Evolutionary conservation across 2,797 vertebrate genomes (phyloP).

Genomic region (Prunella strophiata): DNA sequence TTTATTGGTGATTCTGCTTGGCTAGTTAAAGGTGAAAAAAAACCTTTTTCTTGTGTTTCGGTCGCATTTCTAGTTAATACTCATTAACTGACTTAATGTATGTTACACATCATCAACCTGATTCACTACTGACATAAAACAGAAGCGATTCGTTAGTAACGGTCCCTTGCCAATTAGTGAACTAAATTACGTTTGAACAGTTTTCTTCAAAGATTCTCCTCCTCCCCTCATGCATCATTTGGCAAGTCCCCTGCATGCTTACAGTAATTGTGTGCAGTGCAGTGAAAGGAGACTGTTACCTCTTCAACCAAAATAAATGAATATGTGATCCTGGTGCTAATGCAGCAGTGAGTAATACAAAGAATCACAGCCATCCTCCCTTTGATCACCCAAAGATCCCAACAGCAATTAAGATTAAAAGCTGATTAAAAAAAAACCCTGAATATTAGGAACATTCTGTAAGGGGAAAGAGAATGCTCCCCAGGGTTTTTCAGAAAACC

Average conservation of each 20-base stretch:
- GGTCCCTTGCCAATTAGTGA: constrained; percentile 61
- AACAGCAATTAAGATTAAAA: constrained; percentile 32
- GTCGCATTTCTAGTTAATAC: constrained; percentile 57
- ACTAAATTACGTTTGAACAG: constrained; percentile 58
- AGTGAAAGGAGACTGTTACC: constrained; percentile 54
- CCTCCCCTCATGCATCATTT: constrained; percentile 29
- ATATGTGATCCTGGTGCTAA: not conserved
- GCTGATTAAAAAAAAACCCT: not conserved
- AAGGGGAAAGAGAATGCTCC: not conserved
- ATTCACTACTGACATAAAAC: constrained; percentile 68
- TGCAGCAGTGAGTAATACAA: constrained; percentile 42
- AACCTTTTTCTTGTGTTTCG: constrained; percentile 40
- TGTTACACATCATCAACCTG: constrained; percentile 62
- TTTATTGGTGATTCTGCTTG: constrained; percentile 42
- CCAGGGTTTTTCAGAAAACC: not conserved
- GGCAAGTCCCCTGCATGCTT: constrained; percentile 51
- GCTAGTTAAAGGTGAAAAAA: constrained; percentile 30
- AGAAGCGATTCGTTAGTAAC: constrained; percentile 63
- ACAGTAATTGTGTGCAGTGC: constrained; percentile 54
- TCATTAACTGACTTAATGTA: constrained; percentile 59
- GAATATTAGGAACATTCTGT: constrained; percentile 6
- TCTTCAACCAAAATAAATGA: constrained; percentile 40
- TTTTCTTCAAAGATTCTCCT: constrained; percentile 63
- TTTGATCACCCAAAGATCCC: constrained; percentile 47
- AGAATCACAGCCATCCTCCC: constrained; percentile 23